phyloP scores from a whole-genome alignment of 2,113 vertebrate genomes.

The Menidia beryllina region DNA sequence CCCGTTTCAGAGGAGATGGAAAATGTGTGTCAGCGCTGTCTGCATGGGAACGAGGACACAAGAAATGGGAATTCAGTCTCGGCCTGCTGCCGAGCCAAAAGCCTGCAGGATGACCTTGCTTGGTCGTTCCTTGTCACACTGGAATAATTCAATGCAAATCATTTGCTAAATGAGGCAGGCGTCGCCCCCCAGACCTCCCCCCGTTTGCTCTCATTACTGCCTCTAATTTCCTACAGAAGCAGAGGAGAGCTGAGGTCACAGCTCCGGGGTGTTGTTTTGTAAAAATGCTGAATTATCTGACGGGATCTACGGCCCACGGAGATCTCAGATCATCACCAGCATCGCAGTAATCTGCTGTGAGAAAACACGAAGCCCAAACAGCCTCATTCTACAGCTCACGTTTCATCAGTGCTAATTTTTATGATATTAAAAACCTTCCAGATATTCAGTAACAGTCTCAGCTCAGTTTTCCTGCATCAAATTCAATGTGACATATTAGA shows the following conservation, averaged over 20 bases:
- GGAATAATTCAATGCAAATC: slow-evolving; percentile 28
- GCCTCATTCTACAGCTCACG: too few relatives aligned
- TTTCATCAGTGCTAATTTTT: too few relatives aligned
- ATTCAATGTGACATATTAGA: too few relatives aligned
- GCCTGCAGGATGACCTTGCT: slow-evolving; percentile 44
- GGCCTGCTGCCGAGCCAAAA: slow-evolving; percentile 44
- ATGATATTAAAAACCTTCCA: too few relatives aligned
- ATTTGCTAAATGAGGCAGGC: slow-evolving; percentile 24
- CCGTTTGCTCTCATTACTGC: background rate
- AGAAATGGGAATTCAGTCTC: slow-evolving; percentile 59
- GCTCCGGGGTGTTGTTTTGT: background rate
- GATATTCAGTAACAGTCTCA: too few relatives aligned
- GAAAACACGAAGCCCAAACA: too few relatives aligned
- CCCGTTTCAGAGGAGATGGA: slow-evolving; percentile 44
- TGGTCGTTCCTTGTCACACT: slow-evolving; percentile 5
- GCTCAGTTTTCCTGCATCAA: too few relatives aligned
- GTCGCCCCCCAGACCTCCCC: background rate
- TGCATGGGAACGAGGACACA: slow-evolving; percentile 61
- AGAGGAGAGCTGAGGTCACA: slow-evolving; percentile 12
- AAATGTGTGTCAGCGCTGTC: slow-evolving; percentile 73
- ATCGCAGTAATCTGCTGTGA: slow-evolving; percentile 7
- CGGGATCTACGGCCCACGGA: background rate
- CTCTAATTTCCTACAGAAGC: background rate
- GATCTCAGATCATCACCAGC: slow-evolving; percentile 15
- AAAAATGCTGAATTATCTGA: background rate